A percentile compares a stretch with the other conserved stretches of the same genome.
Conservation (phyloP, 30 jellyfish, hydroid and myxozoan species). For the Aurelia aurita complex sp. Pacific region DNA sequence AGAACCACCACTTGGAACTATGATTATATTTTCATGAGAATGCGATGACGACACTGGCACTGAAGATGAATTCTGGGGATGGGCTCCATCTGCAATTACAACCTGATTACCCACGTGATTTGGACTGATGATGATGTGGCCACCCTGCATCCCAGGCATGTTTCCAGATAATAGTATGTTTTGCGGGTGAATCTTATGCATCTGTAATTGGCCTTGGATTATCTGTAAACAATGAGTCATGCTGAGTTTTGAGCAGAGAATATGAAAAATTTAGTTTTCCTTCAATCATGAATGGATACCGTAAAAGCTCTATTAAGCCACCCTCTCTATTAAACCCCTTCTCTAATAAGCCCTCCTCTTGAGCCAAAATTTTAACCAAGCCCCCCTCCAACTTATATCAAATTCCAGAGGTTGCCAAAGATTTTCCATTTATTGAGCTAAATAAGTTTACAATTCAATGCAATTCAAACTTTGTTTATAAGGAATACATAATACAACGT, state of each 20-base stretch:
- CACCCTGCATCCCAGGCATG: conserved; percentile 72
- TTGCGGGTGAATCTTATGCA: conserved; percentile 97
- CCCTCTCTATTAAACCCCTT: too few relatives aligned
- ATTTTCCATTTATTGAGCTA: too few relatives aligned
- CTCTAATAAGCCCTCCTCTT: too few relatives aligned
- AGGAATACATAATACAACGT: too few relatives aligned
- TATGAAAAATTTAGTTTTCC: too few relatives aligned
- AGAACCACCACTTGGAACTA: conserved; percentile 67
- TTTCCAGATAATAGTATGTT: conserved; percentile 94
- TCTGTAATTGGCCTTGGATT: conserved; percentile 89
- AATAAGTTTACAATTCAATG: too few relatives aligned
- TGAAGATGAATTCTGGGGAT: conserved; percentile 18
- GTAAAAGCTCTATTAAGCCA: too few relatives aligned
- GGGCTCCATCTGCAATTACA: conserved; percentile 68
- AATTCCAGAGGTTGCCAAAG: too few relatives aligned
- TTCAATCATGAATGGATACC: too few relatives aligned
- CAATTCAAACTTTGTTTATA: too few relatives aligned
- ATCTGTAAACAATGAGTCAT: conserved; percentile 29
- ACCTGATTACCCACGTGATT: conserved; percentile 59
- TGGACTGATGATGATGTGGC: conserved; percentile 84
- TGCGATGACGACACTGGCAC: conserved; percentile 34
- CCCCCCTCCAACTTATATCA: too few relatives aligned
- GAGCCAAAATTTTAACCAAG: too few relatives aligned
- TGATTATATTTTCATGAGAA: conserved; percentile 72
- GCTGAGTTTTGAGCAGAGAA: neutral